Percentiles rank a stretch among this genome's conserved stretches.
These are phyloP conservation scores for Muntiacus reevesi DNA, from an alignment of 2,113 vertebrate species.

Conservation along the genomic window DNA sequence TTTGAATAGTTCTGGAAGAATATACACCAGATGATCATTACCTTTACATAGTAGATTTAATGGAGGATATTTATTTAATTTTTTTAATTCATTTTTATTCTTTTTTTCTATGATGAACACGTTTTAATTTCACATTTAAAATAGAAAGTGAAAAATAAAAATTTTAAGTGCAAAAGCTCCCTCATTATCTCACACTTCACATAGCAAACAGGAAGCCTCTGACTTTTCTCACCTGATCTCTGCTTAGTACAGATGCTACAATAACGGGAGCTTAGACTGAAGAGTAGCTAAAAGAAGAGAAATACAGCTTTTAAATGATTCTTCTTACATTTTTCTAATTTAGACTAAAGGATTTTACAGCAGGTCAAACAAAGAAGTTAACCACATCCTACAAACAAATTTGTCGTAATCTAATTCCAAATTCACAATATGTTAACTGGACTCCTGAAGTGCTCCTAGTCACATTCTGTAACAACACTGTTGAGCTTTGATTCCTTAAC, in stretches of 20 bases:
- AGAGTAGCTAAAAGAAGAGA: neutral
- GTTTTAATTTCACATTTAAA: slow-evolving; percentile 12
- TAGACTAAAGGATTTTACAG: neutral
- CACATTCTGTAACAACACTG: neutral
- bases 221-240: neutral
- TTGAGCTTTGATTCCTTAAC: neutral
- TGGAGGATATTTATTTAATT: neutral
- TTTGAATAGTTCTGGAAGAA: neutral
- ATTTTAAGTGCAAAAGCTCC: neutral
- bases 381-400: neutral
- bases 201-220: neutral
- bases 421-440: neutral
- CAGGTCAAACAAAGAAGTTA: slow-evolving; percentile 2
- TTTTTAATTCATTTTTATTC: neutral
- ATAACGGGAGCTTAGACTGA: neutral
- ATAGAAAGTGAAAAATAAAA: neutral
- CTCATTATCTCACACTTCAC: neutral
- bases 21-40: neutral
- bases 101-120: neutral
- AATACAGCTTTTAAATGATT: neutral
- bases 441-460: neutral
- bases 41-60: neutral
- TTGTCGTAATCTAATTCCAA: neutral
- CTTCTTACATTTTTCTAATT: neutral
- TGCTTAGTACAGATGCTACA: neutral